Conservation (phyloP, 2,888 invertebrate species). For the Acanthoscelides obtectus region DNA sequence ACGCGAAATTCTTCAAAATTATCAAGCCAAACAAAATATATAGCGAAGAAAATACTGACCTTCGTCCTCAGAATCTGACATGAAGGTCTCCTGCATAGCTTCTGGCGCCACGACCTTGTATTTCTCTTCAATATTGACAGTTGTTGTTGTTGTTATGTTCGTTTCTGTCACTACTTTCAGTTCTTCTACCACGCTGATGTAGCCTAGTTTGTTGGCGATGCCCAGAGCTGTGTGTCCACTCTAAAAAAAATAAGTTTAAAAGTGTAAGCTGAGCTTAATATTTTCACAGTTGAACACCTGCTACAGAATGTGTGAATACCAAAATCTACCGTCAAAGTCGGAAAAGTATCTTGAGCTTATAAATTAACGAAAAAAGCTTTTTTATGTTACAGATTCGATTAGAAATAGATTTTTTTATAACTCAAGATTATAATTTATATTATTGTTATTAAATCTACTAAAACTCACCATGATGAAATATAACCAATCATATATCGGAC, state of each 20-base stretch:
- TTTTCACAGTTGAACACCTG: too few species aligned
- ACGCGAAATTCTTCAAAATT: too few species aligned
- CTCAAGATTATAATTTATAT: too few species aligned
- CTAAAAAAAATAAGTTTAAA: conserved; percentile 50
- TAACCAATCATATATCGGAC: not conserved
- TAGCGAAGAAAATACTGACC: conserved; percentile 57
- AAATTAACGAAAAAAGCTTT: too few species aligned
- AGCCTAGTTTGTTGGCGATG: conserved; percentile 94
- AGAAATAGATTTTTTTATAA: too few species aligned
- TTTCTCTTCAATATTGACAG: conserved; percentile 76
- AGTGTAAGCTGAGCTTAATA: too few species aligned
- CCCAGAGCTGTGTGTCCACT: conserved; percentile 95
- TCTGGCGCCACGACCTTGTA: conserved; percentile 97
- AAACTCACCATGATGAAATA: not conserved
- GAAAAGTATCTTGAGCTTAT: too few species aligned
- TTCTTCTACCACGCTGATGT: conserved; percentile 97
- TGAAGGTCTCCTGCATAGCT: conserved; percentile 97
- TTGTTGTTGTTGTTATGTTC: conserved; percentile 58
- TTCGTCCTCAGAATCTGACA: conserved; percentile 99
- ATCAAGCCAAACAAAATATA: not conserved
- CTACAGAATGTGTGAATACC: too few species aligned
- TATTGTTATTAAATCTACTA: not conserved
- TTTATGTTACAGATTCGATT: too few species aligned
- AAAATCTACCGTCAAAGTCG: too few species aligned
- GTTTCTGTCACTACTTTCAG: conserved; percentile 84